Base-by-base conservation (phyloP, 1,140 invertebrate species). In the Drosophila tani region DNA sequence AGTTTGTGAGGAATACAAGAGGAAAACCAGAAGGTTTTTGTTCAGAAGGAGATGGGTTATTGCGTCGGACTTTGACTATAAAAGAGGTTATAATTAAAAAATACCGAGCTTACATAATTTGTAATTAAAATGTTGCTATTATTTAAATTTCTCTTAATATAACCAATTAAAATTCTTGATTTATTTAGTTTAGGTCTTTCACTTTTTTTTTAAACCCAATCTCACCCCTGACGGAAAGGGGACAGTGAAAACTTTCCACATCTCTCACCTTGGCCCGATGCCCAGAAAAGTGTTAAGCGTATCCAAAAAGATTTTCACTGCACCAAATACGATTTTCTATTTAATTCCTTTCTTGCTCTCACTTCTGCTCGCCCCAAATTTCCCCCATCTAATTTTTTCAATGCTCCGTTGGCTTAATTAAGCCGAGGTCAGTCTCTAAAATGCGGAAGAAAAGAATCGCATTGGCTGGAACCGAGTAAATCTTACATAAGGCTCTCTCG, bases 301-400 rank as follows among this genome's bases (percentile, higher is more conserved):
- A 60, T 73, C 69, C 69, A 73, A 73, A 50, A 73, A 73, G 53
- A 73, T 73, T 73, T 73, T 73, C 69, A 60, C 69, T 73, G 67
- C 68, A 73, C 69, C 68, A 71, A 59, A 73, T 73, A 71, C 67
- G 69, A 71, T 73, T 73, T 73, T 51, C 69, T 35, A 73, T 59
- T 73, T 73, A 59, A 59, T 73, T 73, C 55, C 51, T 3, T 43
- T 73, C 67, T 60, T 73, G 51, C 67, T 73, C 71, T 73, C 67
- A 73, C 69, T 59, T 43, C 53, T 50, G 27, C 7, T 71, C 29
- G 46, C 53, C 69, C 45, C 14, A 71, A 43, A 60, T 67, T 67
- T 38, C 12, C 51, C 32, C 38, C 50, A 12, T 29, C 2, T 41
- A 38, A 55, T 59, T 43, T 27, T 27, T 49, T 59, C 38, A 73